Percentiles rank a stretch among this genome's conserved stretches.
Conservation (phyloP, 2,797 vertebrate genomes). For the Leucoraja ocellata region DNA sequence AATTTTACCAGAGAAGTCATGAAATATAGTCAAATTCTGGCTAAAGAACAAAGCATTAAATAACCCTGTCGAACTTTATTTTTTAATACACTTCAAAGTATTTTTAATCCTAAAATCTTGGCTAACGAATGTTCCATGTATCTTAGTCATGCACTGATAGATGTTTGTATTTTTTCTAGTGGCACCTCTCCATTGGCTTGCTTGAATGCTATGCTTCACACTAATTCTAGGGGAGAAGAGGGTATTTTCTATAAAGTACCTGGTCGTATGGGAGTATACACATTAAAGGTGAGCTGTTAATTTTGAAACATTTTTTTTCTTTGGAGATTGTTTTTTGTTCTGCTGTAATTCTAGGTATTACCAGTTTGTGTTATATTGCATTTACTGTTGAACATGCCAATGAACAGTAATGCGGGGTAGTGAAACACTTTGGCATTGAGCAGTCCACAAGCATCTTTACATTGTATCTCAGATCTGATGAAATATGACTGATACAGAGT, state of each 20-base stretch:
- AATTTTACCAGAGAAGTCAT: too few species aligned
- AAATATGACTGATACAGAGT: too few species aligned
- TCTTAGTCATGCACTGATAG: not conserved
- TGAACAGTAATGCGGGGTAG: not conserved
- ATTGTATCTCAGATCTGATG: not conserved
- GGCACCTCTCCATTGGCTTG: constrained; percentile 94
- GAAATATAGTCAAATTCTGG: not conserved
- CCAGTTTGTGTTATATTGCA: not conserved
- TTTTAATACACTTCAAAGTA: constrained; percentile 7
- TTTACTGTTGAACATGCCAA: not conserved
- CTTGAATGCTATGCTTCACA: constrained; percentile 96
- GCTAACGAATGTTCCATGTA: not conserved
- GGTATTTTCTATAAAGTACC: constrained; percentile 98
- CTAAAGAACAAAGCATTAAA: not conserved
- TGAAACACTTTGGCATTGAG: not conserved
- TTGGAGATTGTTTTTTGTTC: not conserved
- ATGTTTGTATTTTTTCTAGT: constrained; percentile 56
- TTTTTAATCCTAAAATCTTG: not conserved
- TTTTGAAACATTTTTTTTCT: not conserved
- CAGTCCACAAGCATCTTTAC: not conserved
- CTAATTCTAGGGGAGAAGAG: constrained; percentile 91
- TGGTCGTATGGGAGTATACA: constrained; percentile 95
- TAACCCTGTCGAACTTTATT: not conserved
- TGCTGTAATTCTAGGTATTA: not conserved
- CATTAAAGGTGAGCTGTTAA: constrained; percentile 75